Base-by-base conservation (phyloP, 1,140 invertebrate genomes). In the Drosophila fuyamai region DNA sequence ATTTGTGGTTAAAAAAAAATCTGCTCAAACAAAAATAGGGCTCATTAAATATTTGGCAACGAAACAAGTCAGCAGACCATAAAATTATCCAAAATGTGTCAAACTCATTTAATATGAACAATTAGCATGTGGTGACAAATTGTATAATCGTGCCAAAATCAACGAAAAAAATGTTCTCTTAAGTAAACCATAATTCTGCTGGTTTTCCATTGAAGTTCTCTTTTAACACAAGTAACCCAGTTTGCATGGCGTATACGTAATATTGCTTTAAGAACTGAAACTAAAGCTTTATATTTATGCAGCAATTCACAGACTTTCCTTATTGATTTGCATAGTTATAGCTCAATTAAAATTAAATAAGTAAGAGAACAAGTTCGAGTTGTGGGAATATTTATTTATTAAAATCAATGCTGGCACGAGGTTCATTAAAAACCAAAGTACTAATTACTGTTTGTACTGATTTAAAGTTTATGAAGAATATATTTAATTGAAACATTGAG, bases 181-280 rank as follows among this genome's bases (percentile, higher is more conserved):
- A 29, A 38, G 18, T 38, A 43, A 41, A 7, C 29, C 13, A 12
- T n/a, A 9, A n/a, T 27, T 60, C 0, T 12, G 4, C 27, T 10
- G 4, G 16, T 9, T 23, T 41, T 65, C 18, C 10, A 9, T 9
- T 18, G 5, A 5, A 18, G 36, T 41, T 70, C 44, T 66, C 48
- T 16, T 50, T 13, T 6, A 23, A 14, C 44, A 35, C 6, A 40
- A 10, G 41, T 57, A 50, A 48, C 50, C 61, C 48, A 82, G 74
- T 67, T 73, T 44, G 61, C 47, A 46, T 18, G 50, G 14, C 74
- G 79, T 82, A 82, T 81, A 82, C 79, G 54, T 78, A 81, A 82
- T 67, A 56, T 43, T 71, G 62, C 35, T 43, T 38, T 40, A 41
- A 18, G n/a, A 41, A 29, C 16, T 32, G 50, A 61, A 59, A 58